These are phyloP conservation scores for Nomada hirtipes DNA, from an alignment of 2,888 invertebrate species.

Conservation along the genomic window DNA sequence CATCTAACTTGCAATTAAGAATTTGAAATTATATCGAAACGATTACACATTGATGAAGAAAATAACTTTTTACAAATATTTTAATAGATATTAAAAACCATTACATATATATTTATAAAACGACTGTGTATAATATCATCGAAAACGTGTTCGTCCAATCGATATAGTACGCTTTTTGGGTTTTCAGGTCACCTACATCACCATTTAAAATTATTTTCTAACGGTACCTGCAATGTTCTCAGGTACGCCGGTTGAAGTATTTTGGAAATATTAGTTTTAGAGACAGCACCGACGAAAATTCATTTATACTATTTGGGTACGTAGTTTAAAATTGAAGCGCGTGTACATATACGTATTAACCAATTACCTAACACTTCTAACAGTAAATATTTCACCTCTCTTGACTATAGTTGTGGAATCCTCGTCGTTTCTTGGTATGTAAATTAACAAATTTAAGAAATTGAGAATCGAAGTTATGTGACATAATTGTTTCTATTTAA, in stretches of 20 bases:
- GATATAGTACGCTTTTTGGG: constrained; percentile 41
- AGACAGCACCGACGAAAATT: neutral
- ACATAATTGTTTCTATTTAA: too few relatives aligned
- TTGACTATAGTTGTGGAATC: neutral
- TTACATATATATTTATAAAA: too few relatives aligned
- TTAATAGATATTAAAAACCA: too few relatives aligned
- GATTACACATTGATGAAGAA: too few relatives aligned
- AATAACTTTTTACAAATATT: too few relatives aligned
- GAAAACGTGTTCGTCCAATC: constrained; percentile 42
- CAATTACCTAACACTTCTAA: neutral
- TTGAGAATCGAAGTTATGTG: too few relatives aligned
- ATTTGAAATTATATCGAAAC: too few relatives aligned
- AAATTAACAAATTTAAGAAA: too few relatives aligned
- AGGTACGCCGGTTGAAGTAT: constrained; percentile 30
- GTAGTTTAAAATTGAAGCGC: neutral
- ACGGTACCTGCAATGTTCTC: constrained; percentile 60
- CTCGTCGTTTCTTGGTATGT: too few relatives aligned
- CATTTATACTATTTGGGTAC: neutral
- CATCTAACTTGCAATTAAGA: too few relatives aligned
- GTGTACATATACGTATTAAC: neutral
- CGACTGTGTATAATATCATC: constrained; percentile 1
- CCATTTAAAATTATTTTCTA: constrained; percentile 64
- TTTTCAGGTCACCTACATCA: constrained; percentile 67
- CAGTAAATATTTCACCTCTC: neutral
- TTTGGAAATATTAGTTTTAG: constrained; percentile 32